Evolutionary conservation across 2,888 invertebrate genomes (phyloP).

Genomic region (Pocota personata): DNA sequence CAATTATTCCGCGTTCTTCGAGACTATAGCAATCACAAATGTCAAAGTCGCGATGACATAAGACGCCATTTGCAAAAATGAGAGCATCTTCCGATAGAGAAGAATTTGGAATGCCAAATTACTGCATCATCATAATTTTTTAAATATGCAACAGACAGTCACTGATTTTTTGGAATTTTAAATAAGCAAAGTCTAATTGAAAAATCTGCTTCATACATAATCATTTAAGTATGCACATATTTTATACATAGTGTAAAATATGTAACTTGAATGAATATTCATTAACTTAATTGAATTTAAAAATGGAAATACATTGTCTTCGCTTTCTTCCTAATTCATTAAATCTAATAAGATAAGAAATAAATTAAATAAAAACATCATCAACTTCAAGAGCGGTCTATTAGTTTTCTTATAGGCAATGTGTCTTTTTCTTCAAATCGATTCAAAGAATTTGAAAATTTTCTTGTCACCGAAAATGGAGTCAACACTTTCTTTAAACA

Average conservation of each 20-base stretch:
- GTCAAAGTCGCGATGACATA: no score
- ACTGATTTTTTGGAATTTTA: background rate
- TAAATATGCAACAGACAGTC: background rate
- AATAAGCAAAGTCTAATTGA: background rate
- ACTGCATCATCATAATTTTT: background rate
- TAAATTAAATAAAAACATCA: background rate
- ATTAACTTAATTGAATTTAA: background rate
- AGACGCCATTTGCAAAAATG: no score
- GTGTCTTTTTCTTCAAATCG: background rate
- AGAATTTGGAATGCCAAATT: background rate
- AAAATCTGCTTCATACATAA: background rate
- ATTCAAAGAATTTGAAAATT: background rate
- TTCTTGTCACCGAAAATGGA: slow-evolving; percentile 2
- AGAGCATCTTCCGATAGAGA: no score
- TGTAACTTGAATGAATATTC: background rate
- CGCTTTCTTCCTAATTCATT: background rate
- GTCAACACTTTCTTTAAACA: slow-evolving; percentile 11
- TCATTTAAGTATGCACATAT: background rate
- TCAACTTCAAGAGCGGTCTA: no score
- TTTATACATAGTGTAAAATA: background rate
- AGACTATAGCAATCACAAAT: no score
- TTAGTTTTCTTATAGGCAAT: background rate
- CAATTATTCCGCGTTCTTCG: no score
- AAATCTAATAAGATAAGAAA: background rate
- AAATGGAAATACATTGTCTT: background rate